phyloP scores from a whole-genome alignment of 2,113 vertebrate genomes.

The rabbit (Oryctolagus cuniculus) region mOryCun1.1 NC_091442.1:56831001-56831500 shows the following conservation, averaged over 20 bases:
- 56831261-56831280: neutral
- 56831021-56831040: neutral
- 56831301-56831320: no score
- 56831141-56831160: constrained; percentile 7
- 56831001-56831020: no score
- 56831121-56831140: neutral
- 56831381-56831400: no score
- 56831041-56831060: neutral
- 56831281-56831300: no score
- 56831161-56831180: neutral
- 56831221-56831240: constrained; percentile 6
- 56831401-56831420: no score
- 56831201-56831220: constrained; percentile 6
- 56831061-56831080: neutral
- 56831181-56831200: neutral
- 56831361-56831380: no score
- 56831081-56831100: neutral
- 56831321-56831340: no score
- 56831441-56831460: no score
- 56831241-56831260: neutral
- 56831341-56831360: no score
- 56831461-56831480: no score
- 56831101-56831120: neutral
- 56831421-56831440: no score
- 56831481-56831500: no score